A percentile compares a stretch with the other conserved stretches of the same genome.
Evolutionary conservation across 2,113 vertebrate species (phyloP).

Genomic region (Archocentrus centrarchus): DNA sequence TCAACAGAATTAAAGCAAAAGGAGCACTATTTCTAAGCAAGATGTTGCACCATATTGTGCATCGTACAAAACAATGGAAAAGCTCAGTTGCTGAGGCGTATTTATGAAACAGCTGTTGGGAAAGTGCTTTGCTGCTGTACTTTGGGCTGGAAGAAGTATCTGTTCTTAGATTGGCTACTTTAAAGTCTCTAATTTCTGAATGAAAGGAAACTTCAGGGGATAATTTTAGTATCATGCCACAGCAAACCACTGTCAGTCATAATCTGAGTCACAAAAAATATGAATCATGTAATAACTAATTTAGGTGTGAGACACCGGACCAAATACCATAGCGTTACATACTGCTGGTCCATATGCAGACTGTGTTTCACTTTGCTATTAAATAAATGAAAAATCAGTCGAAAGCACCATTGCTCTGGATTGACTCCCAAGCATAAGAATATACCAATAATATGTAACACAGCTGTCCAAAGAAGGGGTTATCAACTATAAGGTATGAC

Average conservation of each 20-base stretch:
- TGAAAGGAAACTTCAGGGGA: background rate
- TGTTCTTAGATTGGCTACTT: background rate
- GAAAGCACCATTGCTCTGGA: slow-evolving; percentile 25
- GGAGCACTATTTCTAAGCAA: slow-evolving; percentile 22
- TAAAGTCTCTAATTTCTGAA: slow-evolving; percentile 14
- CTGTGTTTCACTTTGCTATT: slow-evolving; percentile 14
- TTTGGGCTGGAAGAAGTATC: background rate
- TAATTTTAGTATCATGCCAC: slow-evolving; percentile 6
- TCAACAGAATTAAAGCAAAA: slow-evolving; percentile 40
- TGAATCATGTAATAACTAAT: background rate
- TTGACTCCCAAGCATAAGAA: slow-evolving; percentile 46
- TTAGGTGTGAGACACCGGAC: background rate
- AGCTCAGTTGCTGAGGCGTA: slow-evolving; percentile 6
- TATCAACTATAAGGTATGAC: slow-evolving; percentile 51
- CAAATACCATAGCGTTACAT: background rate
- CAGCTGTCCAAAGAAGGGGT: slow-evolving; percentile 55
- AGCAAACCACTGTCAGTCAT: background rate
- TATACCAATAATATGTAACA: slow-evolving; percentile 28
- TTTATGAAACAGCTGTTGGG: slow-evolving; percentile 21
- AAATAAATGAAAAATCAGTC: slow-evolving; percentile 41
- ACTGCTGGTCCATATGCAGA: background rate
- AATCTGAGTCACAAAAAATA: background rate
- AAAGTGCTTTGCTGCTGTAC: background rate
- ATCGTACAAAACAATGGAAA: slow-evolving; percentile 35
- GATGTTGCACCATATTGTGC: slow-evolving; percentile 47